Base-by-base conservation (phyloP, 2,797 vertebrate species). In the Melanotaenia trifasciata region DNA sequence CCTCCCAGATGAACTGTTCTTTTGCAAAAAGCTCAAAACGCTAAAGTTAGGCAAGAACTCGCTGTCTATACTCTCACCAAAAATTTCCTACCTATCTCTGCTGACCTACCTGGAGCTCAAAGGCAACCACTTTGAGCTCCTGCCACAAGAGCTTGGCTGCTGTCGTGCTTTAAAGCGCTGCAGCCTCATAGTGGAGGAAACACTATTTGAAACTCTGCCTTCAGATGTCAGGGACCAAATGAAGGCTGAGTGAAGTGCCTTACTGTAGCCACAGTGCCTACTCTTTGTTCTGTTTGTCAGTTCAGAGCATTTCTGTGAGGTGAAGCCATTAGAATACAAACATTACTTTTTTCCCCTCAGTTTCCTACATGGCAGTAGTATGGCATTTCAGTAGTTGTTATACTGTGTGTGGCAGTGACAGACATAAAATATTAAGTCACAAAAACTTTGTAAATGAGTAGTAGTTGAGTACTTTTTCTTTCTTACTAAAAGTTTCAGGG, bases 11-110 rank as follows among this genome's bases (percentile, higher is more conserved):
- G 98, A 99, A 91, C 95, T 99, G 0, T 99, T 98, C 91, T 99
- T 99, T 75, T 99, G 98, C 94, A 99, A 99, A 91, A 99, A 99
- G 87, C 96, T 99, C 11, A 99, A 99, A 92, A 97, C 97, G 0
- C 92, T 99, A 38, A 98, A 98, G 93, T 95, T 99, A 4, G 97
- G 97, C 60, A 98, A 96, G 90, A 99, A 99, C 88, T 96, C 93
- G 7, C 90, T 99, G 78, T 98, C 97, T 0, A 85, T 96, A 76
- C 95, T 99, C 24, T 99, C 98, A 0, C 98, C 97, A 80, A 99
- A 99, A 92, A 97, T 99, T 72, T 97, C 96, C 70, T 96, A 97
- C 86, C 93, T 99, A 72, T 90, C 91, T 8, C 94, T 94, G 56
- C 94, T 99, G 73, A 96, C 96, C 24, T 91, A 95, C 79, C 92